Percentiles rank a stretch among this genome's conserved stretches.
Evolutionary conservation across 2,888 invertebrate genomes (phyloP).

Genomic region (Loripinus fragilis): DNA sequence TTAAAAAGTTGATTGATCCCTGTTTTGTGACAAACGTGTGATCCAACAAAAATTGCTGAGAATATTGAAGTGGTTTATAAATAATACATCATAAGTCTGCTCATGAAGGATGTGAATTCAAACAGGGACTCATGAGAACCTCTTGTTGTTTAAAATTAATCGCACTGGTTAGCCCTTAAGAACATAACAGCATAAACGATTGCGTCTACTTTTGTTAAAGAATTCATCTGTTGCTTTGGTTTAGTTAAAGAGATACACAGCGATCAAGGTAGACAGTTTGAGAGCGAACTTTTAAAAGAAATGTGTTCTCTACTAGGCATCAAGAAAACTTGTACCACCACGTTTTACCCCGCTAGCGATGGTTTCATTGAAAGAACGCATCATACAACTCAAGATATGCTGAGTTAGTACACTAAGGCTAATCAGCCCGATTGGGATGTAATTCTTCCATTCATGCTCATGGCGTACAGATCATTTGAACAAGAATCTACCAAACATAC

Average conservation of each 20-base stretch:
- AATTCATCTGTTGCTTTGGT: slow-evolving; percentile 46
- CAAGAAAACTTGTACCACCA: slow-evolving; percentile 48
- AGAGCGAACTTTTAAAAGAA: slow-evolving; percentile 28
- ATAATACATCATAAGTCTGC: too few relatives aligned
- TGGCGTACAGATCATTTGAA: slow-evolving; percentile 33
- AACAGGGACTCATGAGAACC: too few relatives aligned
- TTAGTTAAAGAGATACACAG: slow-evolving; percentile 38
- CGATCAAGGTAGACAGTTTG: slow-evolving; percentile 48
- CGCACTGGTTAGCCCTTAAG: too few relatives aligned
- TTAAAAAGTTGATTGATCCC: too few relatives aligned
- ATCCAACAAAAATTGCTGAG: too few relatives aligned
- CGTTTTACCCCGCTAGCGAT: slow-evolving; percentile 47
- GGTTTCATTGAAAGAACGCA: slow-evolving; percentile 51
- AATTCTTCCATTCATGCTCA: slow-evolving; percentile 17
- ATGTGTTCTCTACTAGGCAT: slow-evolving; percentile 39
- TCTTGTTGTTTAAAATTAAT: too few relatives aligned
- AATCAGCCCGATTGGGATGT: slow-evolving; percentile 51
- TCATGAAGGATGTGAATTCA: too few relatives aligned
- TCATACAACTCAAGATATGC: slow-evolving; percentile 35
- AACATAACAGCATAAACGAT: slow-evolving; percentile 32
- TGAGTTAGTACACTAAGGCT: slow-evolving; percentile 26
- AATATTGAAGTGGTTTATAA: too few relatives aligned
- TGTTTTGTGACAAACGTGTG: too few relatives aligned
- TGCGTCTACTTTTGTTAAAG: slow-evolving; percentile 25
- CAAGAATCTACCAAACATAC: slow-evolving; percentile 27